Evolutionary conservation across 2,797 vertebrate genomes (phyloP), one percentile per base, ranked within the genome.

Genomic region (Hipposideros larvatus): DNA sequence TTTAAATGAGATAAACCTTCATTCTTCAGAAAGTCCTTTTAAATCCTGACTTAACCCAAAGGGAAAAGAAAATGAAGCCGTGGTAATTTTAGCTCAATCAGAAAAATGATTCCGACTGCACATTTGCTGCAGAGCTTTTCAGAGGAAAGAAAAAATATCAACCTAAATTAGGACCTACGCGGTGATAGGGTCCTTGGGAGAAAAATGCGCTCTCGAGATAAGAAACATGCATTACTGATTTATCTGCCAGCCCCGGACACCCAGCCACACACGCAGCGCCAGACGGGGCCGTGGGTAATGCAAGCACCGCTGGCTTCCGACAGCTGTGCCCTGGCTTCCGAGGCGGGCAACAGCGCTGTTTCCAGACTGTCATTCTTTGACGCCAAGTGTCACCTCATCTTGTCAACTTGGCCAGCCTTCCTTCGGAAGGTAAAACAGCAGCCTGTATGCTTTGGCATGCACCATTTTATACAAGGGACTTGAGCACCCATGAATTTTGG

Each of bases 241-340:
- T 10, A 51, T 71, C 94, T 73, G 88, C 94, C 85, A 77, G 53
- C 22, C 59, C 34, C 3, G 0, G 0, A 11, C 57, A 11, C n/a
- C 8, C 0, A 26, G 65, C 16, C 0, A 0, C 21, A 24, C 11
- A 2, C 0, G 0, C 14, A 7, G 51, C 0, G 2, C 28, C 37
- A 0, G 34, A 24, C 0, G 1, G 31, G 61, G 14, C 68, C 1
- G 2, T 31, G 37, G 70, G 16, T 0, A 0, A 0, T 0, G 1
- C n/a, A 0, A 1, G 1, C 2, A 3, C 9, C 0, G 26, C 65
- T 1, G 0, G 19, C 28, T 34, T 14, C 51, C 3, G 0, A 10
- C 13, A 2, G 68, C 73, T 82, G 31, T 34, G 73, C 59, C 1
- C 7, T 2, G 34, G 10, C 37, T 37, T 37, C 37, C 37, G 37